Evolutionary conservation across 2,113 vertebrate species (phyloP), one percentile per base, ranked within the genome.

Genomic region (Xenopus laevis): DNA sequence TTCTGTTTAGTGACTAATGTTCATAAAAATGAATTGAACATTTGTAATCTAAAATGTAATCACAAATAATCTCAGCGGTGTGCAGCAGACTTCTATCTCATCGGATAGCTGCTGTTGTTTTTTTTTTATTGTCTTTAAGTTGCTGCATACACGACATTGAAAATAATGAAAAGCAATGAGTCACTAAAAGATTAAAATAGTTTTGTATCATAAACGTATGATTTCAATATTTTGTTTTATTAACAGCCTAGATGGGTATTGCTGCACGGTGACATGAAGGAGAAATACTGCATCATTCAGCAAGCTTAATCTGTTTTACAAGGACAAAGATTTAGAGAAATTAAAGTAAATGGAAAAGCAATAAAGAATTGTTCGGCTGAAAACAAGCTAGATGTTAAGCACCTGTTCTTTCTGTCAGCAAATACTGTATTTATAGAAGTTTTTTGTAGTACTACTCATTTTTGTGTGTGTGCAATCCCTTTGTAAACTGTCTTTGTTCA

Each of bases 301-400:
- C 65, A 33, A 62, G 44, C 68, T 75, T 63, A 62, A 68, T 45
- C 58, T 27, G 47, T 63, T 75, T 63, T 75, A 68, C 58, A 62
- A 55, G 65, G 73, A 18, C 60, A 75, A 53, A 55, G 57, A 52
- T 69, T 75, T 75, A 75, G 65, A 23, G 30, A 63, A 75, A 75
- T 75, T 60, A 75, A 62, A 63, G 45, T 23, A 75, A 69, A 68
- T 75, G 23, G 68, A 68, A 69, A 45, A 60, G 57, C 65, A 62
- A 58, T 44, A 68, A 69, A 45, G 21, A 68, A 69, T 69, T 53
- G 59, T 63, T 69, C 30, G 69, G 61, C 62, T 68, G 60, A 65
- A 75, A 75, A 75, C 73, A 53, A 53, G 45, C 44, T 53, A 45
- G 44, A n/a, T 50, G 45, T 68, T 53, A n/a, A 68, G 40, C 53